These are phyloP conservation scores for Sebastes jordani DNA, from an alignment of 2,797 vertebrate genomes.

Conservation along the genomic window DNA sequence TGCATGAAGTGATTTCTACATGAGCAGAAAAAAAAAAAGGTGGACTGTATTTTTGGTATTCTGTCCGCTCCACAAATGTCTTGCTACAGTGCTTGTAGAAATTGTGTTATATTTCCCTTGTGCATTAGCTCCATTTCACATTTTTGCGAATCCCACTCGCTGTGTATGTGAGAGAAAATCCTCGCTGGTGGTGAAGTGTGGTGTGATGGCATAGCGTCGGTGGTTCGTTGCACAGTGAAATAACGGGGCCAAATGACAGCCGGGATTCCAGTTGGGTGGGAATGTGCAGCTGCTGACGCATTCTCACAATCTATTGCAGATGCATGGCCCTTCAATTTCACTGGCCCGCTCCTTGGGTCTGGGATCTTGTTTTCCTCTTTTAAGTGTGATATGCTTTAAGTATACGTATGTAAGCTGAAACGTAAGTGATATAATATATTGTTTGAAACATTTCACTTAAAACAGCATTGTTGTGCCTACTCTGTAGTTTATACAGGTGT, in stretches of 20 bases:
- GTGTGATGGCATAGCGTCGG: constrained; percentile 58
- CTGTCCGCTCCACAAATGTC: constrained; percentile 66
- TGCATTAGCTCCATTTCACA: constrained; percentile 76
- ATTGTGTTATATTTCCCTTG: constrained; percentile 79
- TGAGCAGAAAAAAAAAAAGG: constrained; percentile 43
- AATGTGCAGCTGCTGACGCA: constrained; percentile 41
- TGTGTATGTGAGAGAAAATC: constrained; percentile 59
- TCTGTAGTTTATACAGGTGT: not conserved
- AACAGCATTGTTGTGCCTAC: not conserved
- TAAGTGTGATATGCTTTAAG: not conserved
- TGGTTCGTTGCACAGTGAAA: constrained; percentile 74
- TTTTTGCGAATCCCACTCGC: constrained; percentile 60
- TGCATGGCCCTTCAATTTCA: constrained; percentile 12
- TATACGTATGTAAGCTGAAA: not conserved
- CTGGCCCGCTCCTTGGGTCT: not conserved
- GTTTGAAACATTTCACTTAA: not conserved
- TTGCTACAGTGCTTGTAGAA: constrained; percentile 74
- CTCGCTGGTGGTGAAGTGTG: constrained; percentile 56
- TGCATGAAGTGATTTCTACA: constrained; percentile 71
- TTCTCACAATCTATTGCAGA: constrained; percentile 27
- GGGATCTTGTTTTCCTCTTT: not conserved
- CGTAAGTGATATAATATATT: not conserved
- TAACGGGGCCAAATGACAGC: constrained; percentile 60
- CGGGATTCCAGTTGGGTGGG: constrained; percentile 43
- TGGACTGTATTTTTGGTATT: constrained; percentile 61